A percentile compares a stretch with the other conserved stretches of the same genome.
phyloP scores from a whole-genome alignment of 2,888 invertebrate genomes.

The Lycia hirtaria region DNA sequence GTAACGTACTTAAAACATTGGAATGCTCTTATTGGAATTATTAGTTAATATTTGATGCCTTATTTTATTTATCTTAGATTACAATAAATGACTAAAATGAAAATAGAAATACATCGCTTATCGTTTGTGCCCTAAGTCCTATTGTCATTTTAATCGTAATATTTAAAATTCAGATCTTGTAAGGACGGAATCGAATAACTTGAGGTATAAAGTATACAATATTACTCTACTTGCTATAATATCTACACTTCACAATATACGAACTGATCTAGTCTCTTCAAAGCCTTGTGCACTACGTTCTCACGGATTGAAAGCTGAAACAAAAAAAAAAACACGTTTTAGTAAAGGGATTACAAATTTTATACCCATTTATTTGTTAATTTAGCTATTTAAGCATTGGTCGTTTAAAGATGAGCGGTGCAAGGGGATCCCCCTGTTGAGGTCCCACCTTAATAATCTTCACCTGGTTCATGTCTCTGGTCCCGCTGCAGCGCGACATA shows the following conservation, averaged over 20 bases:
- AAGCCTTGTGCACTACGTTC: slow-evolving; percentile 22
- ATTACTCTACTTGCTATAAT: slow-evolving; percentile 28
- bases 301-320: slow-evolving; percentile 69
- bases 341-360: background rate
- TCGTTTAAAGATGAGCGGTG: too few species aligned
- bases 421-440: too few species aligned
- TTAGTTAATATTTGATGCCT: slow-evolving; percentile 12
- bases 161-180: slow-evolving; percentile 49
- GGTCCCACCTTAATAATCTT: too few species aligned
- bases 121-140: slow-evolving; percentile 70
- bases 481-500: slow-evolving; percentile 94
- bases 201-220: slow-evolving; percentile 57
- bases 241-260: slow-evolving; percentile 51
- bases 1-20: slow-evolving; percentile 17
- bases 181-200: slow-evolving; percentile 50
- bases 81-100: slow-evolving; percentile 75
- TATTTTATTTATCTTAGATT: slow-evolving; percentile 26
- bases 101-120: slow-evolving; percentile 73
- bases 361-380: too few species aligned
- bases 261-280: slow-evolving; percentile 34
- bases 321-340: slow-evolving; percentile 34
- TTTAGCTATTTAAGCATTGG: too few species aligned
- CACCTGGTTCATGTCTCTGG: slow-evolving; percentile 59
- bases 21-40: slow-evolving; percentile 25
- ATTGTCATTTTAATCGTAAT: slow-evolving; percentile 78